Evolutionary conservation across 2,888 invertebrate genomes (phyloP), one percentile per base, ranked within the genome.

Genomic region (Leucophenga maculata): DNA sequence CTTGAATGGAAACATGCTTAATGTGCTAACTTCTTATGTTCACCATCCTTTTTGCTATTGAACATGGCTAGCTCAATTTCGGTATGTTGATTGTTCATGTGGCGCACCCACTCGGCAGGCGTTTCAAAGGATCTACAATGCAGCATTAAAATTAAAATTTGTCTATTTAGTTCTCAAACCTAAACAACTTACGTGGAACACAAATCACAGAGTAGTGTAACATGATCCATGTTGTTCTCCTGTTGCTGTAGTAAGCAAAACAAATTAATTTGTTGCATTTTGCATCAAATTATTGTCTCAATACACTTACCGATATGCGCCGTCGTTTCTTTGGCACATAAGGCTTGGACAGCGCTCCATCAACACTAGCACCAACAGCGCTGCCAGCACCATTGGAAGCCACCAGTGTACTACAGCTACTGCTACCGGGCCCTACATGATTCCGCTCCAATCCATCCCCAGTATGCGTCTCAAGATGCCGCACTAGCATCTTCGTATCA

Each of bases 21-120:
- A 91, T 91, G 85, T 92, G 92, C 91, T 86, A 94, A 89, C 93
- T 93, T 87, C 75, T 82, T 82, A 73, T 80, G 85, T 71, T 86
- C 86, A 69, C 77, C 84, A 72, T 86, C 86, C 77, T 85, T 85
- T 79, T 86, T 86, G 75, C 83, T 87, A 69, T 87, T 87, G 70
- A 86, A 87, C 80, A 94, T 89, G 86, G 94, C 94, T 88, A 95
- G 89, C 90, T 95, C 94, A 77, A 90, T 89, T 86, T 95, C 95
- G 0, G 95, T 95, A 88, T 95, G 95, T 44, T 94, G 93, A 85
- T 92, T 93, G 86, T 95, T 95, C 85, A 95, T 93, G 85, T 95
- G 95, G 4, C 94, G 92, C 59, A 95, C 95, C 95, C 95, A 95
- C 88, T 95, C 95, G 20, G 92, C 95, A 0, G 95, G 95, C 72